phyloP scores from a whole-genome alignment of 1,140 invertebrate species.

The Heliconius hermathena region DNA sequence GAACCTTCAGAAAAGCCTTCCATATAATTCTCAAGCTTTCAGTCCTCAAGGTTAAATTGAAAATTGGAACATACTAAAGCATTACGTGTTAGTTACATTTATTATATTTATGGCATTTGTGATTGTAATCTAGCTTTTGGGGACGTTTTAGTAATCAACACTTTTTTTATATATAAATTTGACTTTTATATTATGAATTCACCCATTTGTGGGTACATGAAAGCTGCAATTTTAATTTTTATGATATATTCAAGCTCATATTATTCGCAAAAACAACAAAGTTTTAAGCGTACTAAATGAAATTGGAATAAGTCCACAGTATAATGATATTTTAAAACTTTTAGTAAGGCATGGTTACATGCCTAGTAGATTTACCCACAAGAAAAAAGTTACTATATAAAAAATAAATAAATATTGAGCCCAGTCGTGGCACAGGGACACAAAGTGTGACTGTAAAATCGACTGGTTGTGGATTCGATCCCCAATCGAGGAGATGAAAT shows the following conservation, averaged over 20 bases:
- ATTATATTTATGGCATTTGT: not conserved
- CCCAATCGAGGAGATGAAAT: no score
- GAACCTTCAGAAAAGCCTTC: slow-evolving; percentile 28
- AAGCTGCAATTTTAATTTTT: not conserved
- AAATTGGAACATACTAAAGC: not conserved
- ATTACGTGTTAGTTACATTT: not conserved
- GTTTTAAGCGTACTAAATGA: slow-evolving; percentile 30
- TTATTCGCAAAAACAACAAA: slow-evolving; percentile 15
- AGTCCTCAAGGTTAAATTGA: slow-evolving; percentile 26
- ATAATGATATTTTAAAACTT: not conserved
- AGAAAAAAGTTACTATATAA: not conserved
- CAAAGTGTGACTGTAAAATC: no score
- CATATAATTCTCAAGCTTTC: slow-evolving; percentile 22
- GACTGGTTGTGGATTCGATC: no score
- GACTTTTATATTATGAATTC: not conserved
- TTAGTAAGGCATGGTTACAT: not conserved
- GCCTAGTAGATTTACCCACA: no score
- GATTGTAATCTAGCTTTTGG: not conserved
- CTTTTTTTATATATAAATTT: not conserved
- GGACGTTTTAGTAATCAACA: not conserved
- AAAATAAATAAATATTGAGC: not conserved
- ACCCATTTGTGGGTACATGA: not conserved
- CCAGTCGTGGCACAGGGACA: no score
- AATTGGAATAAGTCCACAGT: slow-evolving; percentile 18
- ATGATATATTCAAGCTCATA: not conserved